phyloP scores from a whole-genome alignment of 2,797 vertebrate genomes.

The Micropoecilia bifurca region DNA sequence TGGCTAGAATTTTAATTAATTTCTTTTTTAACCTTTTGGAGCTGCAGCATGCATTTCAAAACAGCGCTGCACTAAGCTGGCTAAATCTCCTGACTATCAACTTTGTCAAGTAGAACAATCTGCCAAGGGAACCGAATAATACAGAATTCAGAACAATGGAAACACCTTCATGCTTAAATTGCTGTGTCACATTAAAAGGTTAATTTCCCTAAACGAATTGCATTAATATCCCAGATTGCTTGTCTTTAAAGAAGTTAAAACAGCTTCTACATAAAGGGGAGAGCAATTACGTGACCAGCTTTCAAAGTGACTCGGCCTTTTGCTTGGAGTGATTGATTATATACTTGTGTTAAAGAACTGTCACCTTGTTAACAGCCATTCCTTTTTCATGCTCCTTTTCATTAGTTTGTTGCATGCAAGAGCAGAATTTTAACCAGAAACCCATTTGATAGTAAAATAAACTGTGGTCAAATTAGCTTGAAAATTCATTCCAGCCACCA shows the following conservation, averaged over 20 bases:
- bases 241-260: constrained; percentile 34
- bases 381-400: constrained; percentile 8
- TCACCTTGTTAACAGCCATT: constrained; percentile 17
- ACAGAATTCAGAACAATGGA: constrained; percentile 20
- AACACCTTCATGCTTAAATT: constrained; percentile 13
- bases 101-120: constrained; percentile 27
- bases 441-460: constrained; percentile 12
- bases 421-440: constrained; percentile 14
- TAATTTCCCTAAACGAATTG: constrained; percentile 40
- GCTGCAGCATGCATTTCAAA: constrained; percentile 58
- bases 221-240: constrained; percentile 23
- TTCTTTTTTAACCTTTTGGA: constrained; percentile 55
- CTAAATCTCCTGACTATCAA: constrained; percentile 32
- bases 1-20: constrained; percentile 63
- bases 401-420: constrained; percentile 17
- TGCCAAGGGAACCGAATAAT: constrained; percentile 22
- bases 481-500: constrained; percentile 11
- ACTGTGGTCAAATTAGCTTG: constrained; percentile 17
- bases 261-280: constrained; percentile 8
- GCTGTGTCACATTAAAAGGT: constrained; percentile 25
- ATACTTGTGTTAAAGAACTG: constrained; percentile 11
- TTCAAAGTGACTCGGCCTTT: constrained; percentile 32
- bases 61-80: constrained; percentile 27
- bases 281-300: constrained; percentile 23
- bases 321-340: constrained; percentile 31